These are phyloP conservation scores for Listronotus oregonensis DNA, from an alignment of 1,140 invertebrate genomes.

Conservation along the genomic window DNA sequence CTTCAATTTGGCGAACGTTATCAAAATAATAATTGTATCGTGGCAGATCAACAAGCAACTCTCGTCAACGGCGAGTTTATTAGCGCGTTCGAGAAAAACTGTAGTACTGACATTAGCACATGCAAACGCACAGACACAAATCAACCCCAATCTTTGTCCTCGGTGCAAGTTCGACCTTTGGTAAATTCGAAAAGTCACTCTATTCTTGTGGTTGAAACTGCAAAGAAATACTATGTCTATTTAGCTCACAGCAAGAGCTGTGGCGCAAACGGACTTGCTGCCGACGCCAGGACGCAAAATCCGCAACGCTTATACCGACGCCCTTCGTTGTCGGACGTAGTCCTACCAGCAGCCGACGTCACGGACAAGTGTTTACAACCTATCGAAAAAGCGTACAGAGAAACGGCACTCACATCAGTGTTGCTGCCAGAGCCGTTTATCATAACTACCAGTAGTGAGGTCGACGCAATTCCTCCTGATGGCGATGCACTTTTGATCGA, in stretches of 20 bases:
- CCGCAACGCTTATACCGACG: slow-evolving; percentile 1
- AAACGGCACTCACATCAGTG: slow-evolving; percentile 1
- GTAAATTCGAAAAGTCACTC: slow-evolving; percentile 1
- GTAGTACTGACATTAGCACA: no score
- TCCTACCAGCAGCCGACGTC: slow-evolving; percentile 1
- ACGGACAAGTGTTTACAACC: slow-evolving; percentile 1
- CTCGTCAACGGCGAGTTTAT: no score
- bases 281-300: slow-evolving; percentile 1
- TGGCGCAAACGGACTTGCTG: slow-evolving; percentile 1
- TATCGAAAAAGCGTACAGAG: slow-evolving; percentile 1
- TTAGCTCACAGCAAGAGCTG: slow-evolving; percentile 1
- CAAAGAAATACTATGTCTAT: slow-evolving; percentile 1
- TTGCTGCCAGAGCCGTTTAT: slow-evolving; percentile 1
- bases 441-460: slow-evolving; percentile 1
- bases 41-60: no score
- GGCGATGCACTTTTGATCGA: slow-evolving; percentile 1
- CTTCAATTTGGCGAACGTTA: no score
- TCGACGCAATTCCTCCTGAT: background rate
- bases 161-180: slow-evolving; percentile 1
- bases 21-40: no score
- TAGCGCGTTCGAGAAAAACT: no score
- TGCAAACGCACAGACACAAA: no score
- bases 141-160: slow-evolving; percentile 1
- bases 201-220: slow-evolving; percentile 1
- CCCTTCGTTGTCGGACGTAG: slow-evolving; percentile 1